Percentiles rank a stretch among this genome's conserved stretches.
Conservation (phyloP, 2,113 vertebrate genomes). For the Hymenochirus boettgeri region DNA sequence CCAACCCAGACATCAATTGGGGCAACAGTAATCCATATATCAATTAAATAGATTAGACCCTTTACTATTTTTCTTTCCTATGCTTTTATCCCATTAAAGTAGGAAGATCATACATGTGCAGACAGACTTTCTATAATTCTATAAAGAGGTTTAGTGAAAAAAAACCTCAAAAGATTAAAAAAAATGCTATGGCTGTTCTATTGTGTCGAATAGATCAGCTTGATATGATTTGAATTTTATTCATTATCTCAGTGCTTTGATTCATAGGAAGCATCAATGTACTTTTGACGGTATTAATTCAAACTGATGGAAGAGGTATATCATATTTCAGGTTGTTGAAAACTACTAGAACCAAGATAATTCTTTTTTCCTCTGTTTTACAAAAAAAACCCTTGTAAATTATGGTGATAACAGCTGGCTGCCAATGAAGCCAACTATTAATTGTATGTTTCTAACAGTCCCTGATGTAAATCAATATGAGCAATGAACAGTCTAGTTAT, state of each 20-base stretch:
- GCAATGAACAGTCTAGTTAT: constrained; percentile 57
- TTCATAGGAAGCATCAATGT: not conserved
- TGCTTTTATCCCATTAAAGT: no score
- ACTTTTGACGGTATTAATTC: constrained; percentile 1
- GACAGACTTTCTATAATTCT: no score
- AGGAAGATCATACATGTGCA: no score
- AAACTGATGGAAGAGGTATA: constrained; percentile 14
- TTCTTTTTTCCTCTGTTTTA: constrained; percentile 19
- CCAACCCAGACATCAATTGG: no score
- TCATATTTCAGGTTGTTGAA: constrained; percentile 24
- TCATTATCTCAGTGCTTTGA: not conserved
- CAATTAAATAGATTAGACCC: no score
- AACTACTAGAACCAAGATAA: constrained; percentile 32
- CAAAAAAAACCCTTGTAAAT: constrained; percentile 62
- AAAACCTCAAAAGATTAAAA: no score
- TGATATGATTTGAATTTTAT: not conserved
- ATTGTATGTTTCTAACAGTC: constrained; percentile 66
- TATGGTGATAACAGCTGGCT: constrained; percentile 71
- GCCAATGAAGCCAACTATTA: constrained; percentile 71
- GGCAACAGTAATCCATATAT: no score
- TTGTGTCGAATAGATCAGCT: not conserved
- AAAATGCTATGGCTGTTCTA: no score
- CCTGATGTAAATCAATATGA: constrained; percentile 70
- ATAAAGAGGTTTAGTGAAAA: no score
- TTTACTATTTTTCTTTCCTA: no score